phyloP scores from a whole-genome alignment of 2,888 invertebrate genomes.

The Abrostola tripartita region DNA sequence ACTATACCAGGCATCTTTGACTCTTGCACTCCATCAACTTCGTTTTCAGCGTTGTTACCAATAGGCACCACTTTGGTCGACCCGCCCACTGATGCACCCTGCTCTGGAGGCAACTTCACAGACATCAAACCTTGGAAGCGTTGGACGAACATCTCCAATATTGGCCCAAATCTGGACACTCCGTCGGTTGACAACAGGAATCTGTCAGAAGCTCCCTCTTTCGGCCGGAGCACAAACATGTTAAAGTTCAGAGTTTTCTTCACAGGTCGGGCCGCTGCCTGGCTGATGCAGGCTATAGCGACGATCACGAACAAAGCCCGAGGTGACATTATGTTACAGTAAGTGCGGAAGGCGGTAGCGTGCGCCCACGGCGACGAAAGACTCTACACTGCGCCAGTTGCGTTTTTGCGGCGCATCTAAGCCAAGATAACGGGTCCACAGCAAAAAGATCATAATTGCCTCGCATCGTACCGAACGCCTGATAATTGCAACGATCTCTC shows the following conservation, averaged over 20 bases:
- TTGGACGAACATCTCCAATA: constrained; percentile 91
- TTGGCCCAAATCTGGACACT: constrained; percentile 89
- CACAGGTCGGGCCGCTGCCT: constrained; percentile 73
- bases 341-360: constrained; percentile 61
- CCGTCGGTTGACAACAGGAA: constrained; percentile 77
- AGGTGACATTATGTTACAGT: constrained; percentile 58
- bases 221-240: constrained; percentile 81
- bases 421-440: constrained; percentile 83
- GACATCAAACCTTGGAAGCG: constrained; percentile 91
- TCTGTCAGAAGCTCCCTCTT: constrained; percentile 72
- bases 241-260: constrained; percentile 82
- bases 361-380: constrained; percentile 72
- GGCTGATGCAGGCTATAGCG: constrained; percentile 69
- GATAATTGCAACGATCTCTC: constrained; percentile 83
- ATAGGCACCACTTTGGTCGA: constrained; percentile 57
- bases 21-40: constrained; percentile 83
- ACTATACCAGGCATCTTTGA: constrained; percentile 80
- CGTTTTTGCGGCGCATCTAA: constrained; percentile 82
- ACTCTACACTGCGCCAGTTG: constrained; percentile 76
- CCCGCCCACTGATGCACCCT: constrained; percentile 62
- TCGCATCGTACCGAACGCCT: constrained; percentile 71
- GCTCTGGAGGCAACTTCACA: constrained; percentile 89
- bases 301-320: constrained; percentile 66
- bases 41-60: constrained; percentile 79
- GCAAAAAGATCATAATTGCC: constrained; percentile 87